Base-by-base conservation (phyloP, 2,888 invertebrate genomes). In the Chrysodeixis includens region DNA sequence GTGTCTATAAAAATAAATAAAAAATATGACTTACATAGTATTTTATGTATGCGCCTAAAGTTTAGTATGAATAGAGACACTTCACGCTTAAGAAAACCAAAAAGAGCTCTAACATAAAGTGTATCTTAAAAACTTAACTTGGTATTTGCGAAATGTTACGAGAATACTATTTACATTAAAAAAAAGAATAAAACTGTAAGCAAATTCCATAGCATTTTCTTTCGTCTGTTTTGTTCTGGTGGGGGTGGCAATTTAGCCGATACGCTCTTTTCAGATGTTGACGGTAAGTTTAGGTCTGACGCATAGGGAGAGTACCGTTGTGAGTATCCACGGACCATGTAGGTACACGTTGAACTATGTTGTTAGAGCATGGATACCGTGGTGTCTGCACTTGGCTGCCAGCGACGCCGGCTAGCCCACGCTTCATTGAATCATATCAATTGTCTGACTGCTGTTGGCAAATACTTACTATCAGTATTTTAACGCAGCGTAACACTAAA, bases 221-320 rank as follows among this genome's bases (percentile, higher is more conserved):
- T 92, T 93, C 85, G 90, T 84, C 88, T 85, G 87, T 87, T 80
- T 81, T 87, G 64, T 74, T 86, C 88, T 92, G 89, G 89, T 92
- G 93, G 93, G 90, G 93, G 90, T 90, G 91, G 91, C 89, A 90
- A 89, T 88, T 91, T 89, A 92, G 92, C 86, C 86, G 87, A 88
- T 88, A 87, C 92, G 90, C 92, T 94, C 93, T 94, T 95, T 94
- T 93, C 94, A 94, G 95, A 95, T 94, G 94, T 93, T 95, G 91
- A 94, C 95, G 94, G 95, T 95, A 94, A 94, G 95, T 94, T 82
- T 92, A 93, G 93, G 90, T 92, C 89, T 87, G 89, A 87, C 88
- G 86, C 86, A 85, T 91, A 90, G 91, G 89, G 85, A 83, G 84
- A 82, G 75, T 80, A 80, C 74, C 70, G 76, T 88, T 85, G 91